phyloP scores from a whole-genome alignment of 2,797 vertebrate species.

The Gallirallus australis region DNA sequence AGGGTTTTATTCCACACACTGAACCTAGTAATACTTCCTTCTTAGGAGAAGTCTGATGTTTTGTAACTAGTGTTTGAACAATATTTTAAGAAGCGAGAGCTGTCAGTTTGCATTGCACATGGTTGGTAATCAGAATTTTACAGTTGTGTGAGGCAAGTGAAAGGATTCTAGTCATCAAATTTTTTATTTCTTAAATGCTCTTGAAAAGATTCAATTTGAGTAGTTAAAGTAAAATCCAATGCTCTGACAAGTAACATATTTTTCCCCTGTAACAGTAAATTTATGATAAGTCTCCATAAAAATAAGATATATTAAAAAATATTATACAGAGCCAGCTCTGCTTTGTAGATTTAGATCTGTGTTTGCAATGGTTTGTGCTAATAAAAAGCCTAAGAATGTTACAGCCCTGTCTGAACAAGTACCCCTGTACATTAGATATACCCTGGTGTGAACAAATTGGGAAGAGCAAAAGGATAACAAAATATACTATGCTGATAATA shows the following conservation, averaged over 20 bases:
- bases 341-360: background rate
- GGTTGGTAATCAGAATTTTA: background rate
- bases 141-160: background rate
- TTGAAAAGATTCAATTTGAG: background rate
- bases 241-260: background rate
- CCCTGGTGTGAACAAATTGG: constrained; percentile 63
- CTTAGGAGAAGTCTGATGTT: background rate
- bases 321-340: background rate
- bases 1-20: background rate
- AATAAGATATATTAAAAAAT: background rate
- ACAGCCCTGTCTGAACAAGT: background rate
- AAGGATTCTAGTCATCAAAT: background rate
- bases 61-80: background rate
- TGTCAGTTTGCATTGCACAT: background rate
- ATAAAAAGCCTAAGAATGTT: background rate
- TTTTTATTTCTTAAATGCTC: background rate
- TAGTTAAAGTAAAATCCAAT: background rate
- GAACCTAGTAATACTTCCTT: background rate
- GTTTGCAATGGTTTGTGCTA: background rate
- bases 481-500: constrained; percentile 69
- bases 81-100: background rate
- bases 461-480: constrained; percentile 64
- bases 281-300: background rate
- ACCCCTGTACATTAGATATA: constrained; percentile 9
- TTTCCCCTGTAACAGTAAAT: background rate